Evolutionary conservation across 2,113 vertebrate species (phyloP).

Genomic region (Rafetus swinhoei): DNA sequence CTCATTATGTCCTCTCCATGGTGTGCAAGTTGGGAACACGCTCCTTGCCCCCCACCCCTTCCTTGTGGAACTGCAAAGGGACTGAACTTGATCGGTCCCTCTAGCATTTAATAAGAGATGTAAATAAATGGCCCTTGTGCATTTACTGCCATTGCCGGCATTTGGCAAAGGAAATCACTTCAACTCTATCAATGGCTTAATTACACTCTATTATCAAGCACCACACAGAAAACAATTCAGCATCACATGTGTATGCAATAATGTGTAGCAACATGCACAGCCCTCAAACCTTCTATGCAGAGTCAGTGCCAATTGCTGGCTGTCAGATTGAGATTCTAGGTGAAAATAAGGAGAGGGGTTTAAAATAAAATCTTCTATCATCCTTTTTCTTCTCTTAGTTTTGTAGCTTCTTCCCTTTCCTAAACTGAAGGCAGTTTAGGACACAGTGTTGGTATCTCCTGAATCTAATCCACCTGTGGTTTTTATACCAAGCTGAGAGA

Average conservation of each 20-base stretch:
- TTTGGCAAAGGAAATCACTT: neutral
- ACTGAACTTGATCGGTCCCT: neutral
- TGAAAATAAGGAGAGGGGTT: accelerated
- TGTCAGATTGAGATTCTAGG: too few relatives aligned
- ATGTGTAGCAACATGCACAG: neutral
- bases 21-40: neutral
- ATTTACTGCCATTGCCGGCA: neutral
- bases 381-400: neutral
- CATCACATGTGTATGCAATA: neutral
- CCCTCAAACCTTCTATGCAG: neutral
- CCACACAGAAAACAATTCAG: neutral
- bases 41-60: neutral
- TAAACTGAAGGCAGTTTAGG: neutral
- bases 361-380: neutral
- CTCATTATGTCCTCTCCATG: neutral
- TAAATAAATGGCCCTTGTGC: neutral
- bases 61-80: neutral
- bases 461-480: neutral
- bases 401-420: neutral
- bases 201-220: slow-evolving; percentile 1
- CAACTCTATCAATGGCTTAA: neutral
- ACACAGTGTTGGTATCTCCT: neutral
- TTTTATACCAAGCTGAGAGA: neutral
- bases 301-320: neutral
- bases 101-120: neutral